Evolutionary conservation across 2,113 vertebrate species (phyloP), one percentile per base, ranked within the genome.

Genomic region (Mohoua ochrocephala): DNA sequence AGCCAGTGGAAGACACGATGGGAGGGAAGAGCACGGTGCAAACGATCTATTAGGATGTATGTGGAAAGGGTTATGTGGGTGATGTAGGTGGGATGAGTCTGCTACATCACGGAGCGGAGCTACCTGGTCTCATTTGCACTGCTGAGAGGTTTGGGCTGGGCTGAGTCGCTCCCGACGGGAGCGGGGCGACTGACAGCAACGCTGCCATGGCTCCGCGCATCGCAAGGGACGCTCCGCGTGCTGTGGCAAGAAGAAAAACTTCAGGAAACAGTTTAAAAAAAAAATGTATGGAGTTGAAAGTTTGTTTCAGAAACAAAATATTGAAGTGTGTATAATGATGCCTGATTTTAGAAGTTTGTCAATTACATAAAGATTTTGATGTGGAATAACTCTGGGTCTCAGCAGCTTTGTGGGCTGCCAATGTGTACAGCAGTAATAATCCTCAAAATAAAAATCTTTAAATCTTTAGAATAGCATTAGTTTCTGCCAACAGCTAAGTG

Each of bases 91-190:
- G 65, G 82, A 93, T 88, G 97, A 84, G 44, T n/a, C 95, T 82
- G 92, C 95, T 84, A 91, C 4, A 0, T 37, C 82, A 96, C 20
- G 56, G 79, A 94, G 89, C 10, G 44, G 82, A 95, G 97, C 99
- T 99, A 99, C 99, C 99, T 99, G 99, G 98, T 97, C 41, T 99
- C 99, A 99, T 97, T 98, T 96, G 98, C 98, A 98, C 96, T 98
- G 99, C 98, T 98, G 98, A 97, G 76, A 91, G 98, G 95, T 98
- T 99, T 99, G 98, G 95, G 97, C 83, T 97, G 98, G 97, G 95
- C 97, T 61, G 98, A 97, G 97, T 99, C 99, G 94, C 98, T 97
- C 81, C 98, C 96, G 22, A 97, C 10, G 52, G 98, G 98, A 97
- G 97, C 75, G 45, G 98, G 98, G 94, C 98, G 99, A 96, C 98